Evolutionary conservation across 2,113 vertebrate genomes (phyloP), one percentile per base, ranked within the genome.

Genomic region (Dromiciops gliroides): DNA sequence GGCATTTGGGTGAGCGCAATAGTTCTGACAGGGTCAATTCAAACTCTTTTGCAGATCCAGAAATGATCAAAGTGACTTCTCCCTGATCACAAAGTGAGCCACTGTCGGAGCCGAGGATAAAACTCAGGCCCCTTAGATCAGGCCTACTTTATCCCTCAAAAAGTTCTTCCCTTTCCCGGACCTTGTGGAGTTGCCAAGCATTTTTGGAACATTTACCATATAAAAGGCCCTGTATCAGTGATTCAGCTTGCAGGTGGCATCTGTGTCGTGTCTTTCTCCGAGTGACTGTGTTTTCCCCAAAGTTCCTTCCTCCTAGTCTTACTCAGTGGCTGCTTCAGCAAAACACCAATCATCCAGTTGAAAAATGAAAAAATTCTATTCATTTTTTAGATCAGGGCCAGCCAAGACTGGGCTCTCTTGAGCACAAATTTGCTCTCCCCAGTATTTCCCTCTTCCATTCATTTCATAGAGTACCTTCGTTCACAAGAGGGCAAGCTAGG

Each of bases 281-380:
- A 22, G 48, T 90, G 91, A 94, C 90, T 91, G 25, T 48, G 14
- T 51, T 93, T 95, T 53, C 94, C n/a, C 91, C 8, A 91, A 94
- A 94, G 91, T 56, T 23, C 50, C 67, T 89, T 44, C 60, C 51
- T 91, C 28, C 75, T 91, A 12, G 23, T 51, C 91, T 93, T 48
- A 25, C 24, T 48, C 48, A 89, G 67, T 50, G 49, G 26, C 14
- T 22, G 24, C 83, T 93, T 91, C 90, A 3, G 48, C 67, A 52
- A 4, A 51, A 91, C 28, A 56, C 31, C 53, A 90, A 92, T 67
- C 91, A 56, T 90, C 44, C 22, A 92, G 53, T 90, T 90, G 75
- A 91, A 91, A 90, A 93, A 67, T 37, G 16, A 94, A 92, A 92
- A 83, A 37, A 60, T 28, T 91, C 28, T 31, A 67, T 37, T 31